A percentile compares a stretch with the other conserved stretches of the same genome.
Evolutionary conservation across 2,888 invertebrate species (phyloP).

Genomic region (Cephus runcator): DNA sequence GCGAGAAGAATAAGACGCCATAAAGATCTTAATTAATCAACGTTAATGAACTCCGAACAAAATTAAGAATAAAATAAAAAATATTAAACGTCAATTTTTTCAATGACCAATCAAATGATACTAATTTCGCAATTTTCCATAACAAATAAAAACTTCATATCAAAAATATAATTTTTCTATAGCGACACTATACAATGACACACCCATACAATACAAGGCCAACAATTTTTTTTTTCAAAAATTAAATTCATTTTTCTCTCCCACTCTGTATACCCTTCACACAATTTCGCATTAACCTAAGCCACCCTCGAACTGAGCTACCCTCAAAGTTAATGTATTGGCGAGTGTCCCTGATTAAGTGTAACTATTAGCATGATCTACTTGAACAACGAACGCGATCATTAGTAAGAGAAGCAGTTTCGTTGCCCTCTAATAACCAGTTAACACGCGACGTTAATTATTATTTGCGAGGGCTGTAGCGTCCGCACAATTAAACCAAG

Average conservation of each 20-base stretch:
- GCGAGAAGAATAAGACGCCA: neutral
- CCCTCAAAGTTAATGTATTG: conserved; percentile 17
- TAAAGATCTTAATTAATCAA: neutral
- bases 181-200: too few species aligned
- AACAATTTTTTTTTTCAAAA: neutral
- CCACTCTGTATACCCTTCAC: neutral
- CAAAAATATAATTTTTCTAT: too few species aligned
- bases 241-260: neutral
- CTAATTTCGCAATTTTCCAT: too few species aligned
- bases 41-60: neutral
- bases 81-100: too few species aligned
- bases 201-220: too few species aligned
- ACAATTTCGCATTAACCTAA: neutral
- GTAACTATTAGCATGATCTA: conserved; percentile 37
- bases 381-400: conserved; percentile 46
- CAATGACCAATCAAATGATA: too few species aligned
- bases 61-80: neutral
- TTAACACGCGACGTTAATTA: conserved; percentile 50
- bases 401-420: conserved; percentile 50
- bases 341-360: conserved; percentile 43
- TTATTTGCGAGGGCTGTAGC: conserved; percentile 35
- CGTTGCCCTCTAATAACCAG: conserved; percentile 43
- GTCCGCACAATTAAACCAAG: neutral
- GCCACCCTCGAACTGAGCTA: neutral
- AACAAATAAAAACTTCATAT: too few species aligned